Conservation (phyloP, 2,888 invertebrate species). For the Scaptomyza polygonia region DNA sequence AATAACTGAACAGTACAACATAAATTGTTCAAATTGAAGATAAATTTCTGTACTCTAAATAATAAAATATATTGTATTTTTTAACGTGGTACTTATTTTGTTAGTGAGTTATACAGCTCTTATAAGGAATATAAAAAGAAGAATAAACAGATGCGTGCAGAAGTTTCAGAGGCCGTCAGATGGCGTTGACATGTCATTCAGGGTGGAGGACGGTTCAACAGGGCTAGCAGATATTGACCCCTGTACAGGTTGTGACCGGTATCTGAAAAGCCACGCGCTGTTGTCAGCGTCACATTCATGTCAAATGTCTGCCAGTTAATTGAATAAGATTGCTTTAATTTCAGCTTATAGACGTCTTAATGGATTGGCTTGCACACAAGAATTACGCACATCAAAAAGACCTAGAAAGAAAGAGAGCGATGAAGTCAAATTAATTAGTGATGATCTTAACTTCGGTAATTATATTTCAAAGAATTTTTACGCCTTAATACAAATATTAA, state of each 20-base stretch:
- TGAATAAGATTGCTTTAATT: constrained; percentile 30
- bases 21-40: too few species aligned
- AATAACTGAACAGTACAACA: background rate
- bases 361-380: constrained; percentile 9
- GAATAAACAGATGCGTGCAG: constrained; percentile 37
- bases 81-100: too few species aligned
- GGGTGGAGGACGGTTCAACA: constrained; percentile 19
- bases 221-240: constrained; percentile 43
- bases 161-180: constrained; percentile 37
- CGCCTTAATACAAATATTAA: too few species aligned
- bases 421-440: background rate
- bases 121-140: background rate
- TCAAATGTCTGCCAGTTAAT: constrained; percentile 90
- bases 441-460: too few species aligned
- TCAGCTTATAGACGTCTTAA: background rate
- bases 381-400: too few species aligned
- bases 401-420: background rate
- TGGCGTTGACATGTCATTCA: constrained; percentile 23
- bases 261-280: constrained; percentile 3
- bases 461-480: background rate
- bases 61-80: too few species aligned
- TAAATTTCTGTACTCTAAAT: background rate
- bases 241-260: constrained; percentile 33
- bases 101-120: too few species aligned
- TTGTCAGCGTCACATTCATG: constrained; percentile 27